Conservation (phyloP, 2,888 invertebrate genomes). For the Drymonia ruficornis region DNA sequence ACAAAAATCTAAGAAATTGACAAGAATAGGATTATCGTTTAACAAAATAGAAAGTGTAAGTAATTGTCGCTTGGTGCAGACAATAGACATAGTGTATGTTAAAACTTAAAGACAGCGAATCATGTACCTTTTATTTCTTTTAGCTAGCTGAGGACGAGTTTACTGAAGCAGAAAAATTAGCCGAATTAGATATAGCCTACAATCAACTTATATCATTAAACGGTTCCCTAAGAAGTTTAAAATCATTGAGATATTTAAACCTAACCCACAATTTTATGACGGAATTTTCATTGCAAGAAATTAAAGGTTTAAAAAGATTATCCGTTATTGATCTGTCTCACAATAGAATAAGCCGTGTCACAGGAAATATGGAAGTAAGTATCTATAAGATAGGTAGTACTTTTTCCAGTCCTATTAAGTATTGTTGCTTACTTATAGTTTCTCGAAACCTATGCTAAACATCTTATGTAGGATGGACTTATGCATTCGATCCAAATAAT, state of each 20-base stretch:
- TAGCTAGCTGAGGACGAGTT: constrained; percentile 92
- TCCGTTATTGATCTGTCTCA: constrained; percentile 90
- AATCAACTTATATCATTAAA: constrained; percentile 90
- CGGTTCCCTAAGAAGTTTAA: constrained; percentile 88
- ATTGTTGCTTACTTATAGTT: too few relatives aligned
- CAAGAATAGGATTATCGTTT: constrained; percentile 88
- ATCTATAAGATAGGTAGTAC: background rate
- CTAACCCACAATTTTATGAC: constrained; percentile 90
- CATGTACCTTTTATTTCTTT: constrained; percentile 20
- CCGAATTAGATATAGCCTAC: constrained; percentile 89
- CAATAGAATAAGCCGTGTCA: constrained; percentile 88
- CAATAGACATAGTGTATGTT: too few relatives aligned
- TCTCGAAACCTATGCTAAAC: too few relatives aligned
- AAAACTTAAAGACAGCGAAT: too few relatives aligned
- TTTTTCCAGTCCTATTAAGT: too few relatives aligned
- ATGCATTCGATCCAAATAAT: too few relatives aligned
- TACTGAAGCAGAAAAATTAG: constrained; percentile 87
- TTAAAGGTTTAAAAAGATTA: constrained; percentile 89
- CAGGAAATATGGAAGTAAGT: constrained; percentile 87
- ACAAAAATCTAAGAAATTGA: constrained; percentile 87
- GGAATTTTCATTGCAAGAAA: constrained; percentile 92
- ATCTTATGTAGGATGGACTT: too few relatives aligned
- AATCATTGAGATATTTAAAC: constrained; percentile 88
- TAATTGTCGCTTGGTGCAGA: constrained; percentile 22
- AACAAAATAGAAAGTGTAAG: constrained; percentile 90